Evolutionary conservation across 2,888 invertebrate species (phyloP), one percentile per base, ranked within the genome.

Genomic region (Apotomis betuletana): DNA sequence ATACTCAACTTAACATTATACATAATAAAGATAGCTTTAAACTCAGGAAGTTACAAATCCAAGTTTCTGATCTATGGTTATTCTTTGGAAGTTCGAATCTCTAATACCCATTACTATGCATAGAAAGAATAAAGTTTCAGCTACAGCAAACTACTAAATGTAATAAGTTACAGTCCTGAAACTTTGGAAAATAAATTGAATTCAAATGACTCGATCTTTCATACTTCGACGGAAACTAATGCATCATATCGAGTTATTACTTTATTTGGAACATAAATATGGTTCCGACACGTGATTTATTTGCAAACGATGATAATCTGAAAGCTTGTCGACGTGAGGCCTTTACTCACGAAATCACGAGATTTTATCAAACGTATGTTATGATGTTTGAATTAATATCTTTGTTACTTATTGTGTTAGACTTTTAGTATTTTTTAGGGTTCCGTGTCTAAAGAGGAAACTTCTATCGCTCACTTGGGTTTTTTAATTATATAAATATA

Each of bases 201-300:
- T 65, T 65, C 55, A 41, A 71, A 71, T 57, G 71, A 71, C 61
- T 10, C 60, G 13, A 60, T 70, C 55, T 55, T 67, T 70, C 55
- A 61, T n/a, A 60, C 13, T 67, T 67, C 57, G 71, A 62, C 57
- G 51, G 71, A 55, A 51, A 71, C 61, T 67, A 70, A 71, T 67
- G 61, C 62, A 71, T 71, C 61, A 71, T 57, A 52, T 51, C 57
- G 15, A 70, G 70, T 65, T 58, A 65, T 55, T 65, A 67, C 60
- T 61, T 61, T 60, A 46, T 65, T 71, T 36, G 57, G 61, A 67
- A 58, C 51, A 57, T 51, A 62, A 67, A 61, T 46, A 62, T n/a
- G 54, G 57, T 49, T 57, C 41, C 51, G 13, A 5, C 6, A 1
- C 54, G 57, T 61, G 71, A 71, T 67, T 71, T 67, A 71, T 67